phyloP scores from a whole-genome alignment of 2,113 vertebrate genomes.

The Macaca nemestrina region DNA sequence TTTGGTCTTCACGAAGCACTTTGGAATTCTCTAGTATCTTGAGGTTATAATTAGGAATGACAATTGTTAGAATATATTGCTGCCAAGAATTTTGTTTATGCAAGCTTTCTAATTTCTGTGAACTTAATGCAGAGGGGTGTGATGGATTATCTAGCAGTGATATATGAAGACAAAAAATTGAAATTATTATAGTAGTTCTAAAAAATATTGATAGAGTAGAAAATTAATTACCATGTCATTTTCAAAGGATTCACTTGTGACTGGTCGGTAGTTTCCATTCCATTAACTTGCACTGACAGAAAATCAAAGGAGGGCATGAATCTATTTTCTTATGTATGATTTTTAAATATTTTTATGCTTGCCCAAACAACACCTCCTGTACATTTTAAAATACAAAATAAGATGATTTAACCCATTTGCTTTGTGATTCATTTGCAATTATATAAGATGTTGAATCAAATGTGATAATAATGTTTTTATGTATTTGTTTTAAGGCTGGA shows the following conservation, averaged over 20 bases:
- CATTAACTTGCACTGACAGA: neutral
- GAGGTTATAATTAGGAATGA: slow-evolving; percentile 6
- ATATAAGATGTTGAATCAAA: neutral
- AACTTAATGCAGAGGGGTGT: neutral
- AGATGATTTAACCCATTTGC: neutral
- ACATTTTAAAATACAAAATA: neutral
- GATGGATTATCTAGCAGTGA: neutral
- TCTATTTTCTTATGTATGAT: neutral
- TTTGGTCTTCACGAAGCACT: slow-evolving; percentile 11
- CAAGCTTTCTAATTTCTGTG: neutral
- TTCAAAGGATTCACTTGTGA: slow-evolving; percentile 37
- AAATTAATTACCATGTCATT: slow-evolving; percentile 1
- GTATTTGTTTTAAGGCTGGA: slow-evolving; percentile 92
- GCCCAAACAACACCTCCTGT: neutral
- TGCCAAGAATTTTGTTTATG: neutral
- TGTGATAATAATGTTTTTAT: slow-evolving; percentile 69
- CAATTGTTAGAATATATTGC: neutral
- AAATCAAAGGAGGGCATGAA: neutral
- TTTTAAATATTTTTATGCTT: neutral
- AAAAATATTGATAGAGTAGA: neutral
- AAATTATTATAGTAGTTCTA: neutral
- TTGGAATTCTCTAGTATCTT: neutral
- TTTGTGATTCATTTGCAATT: neutral
- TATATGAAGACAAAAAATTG: neutral
- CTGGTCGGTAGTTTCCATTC: neutral